These are phyloP conservation scores for Aculops lycopersici DNA, from an alignment of 1,140 invertebrate genomes.

Conservation along the genomic window DNA sequence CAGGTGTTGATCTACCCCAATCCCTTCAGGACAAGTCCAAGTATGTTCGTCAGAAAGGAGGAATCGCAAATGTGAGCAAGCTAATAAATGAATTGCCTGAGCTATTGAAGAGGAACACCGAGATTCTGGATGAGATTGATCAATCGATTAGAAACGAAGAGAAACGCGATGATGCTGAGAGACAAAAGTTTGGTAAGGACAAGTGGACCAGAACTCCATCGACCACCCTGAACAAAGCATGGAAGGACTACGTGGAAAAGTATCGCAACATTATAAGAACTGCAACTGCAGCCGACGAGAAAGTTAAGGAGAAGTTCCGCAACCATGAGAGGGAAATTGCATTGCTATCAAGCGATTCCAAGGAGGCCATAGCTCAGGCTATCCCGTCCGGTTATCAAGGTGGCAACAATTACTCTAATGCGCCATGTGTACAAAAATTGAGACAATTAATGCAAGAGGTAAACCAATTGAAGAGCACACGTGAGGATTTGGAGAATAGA, in stretches of 20 bases:
- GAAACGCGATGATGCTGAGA: conserved; percentile 51
- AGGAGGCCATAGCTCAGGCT: conserved; percentile 4
- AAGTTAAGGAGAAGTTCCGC: conserved; percentile 57
- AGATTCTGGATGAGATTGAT: conserved; percentile 77
- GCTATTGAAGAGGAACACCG: conserved; percentile 56
- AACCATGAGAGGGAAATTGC: conserved; percentile 42
- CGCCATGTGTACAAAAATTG: conserved; percentile 28
- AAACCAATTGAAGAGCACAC: conserved; percentile 50
- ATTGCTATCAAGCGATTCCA: conserved; percentile 24
- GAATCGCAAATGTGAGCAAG: conserved; percentile 18
- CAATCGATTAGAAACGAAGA: conserved; percentile 64
- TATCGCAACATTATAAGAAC: conserved; percentile 65
- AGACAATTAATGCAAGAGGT: conserved; percentile 52
- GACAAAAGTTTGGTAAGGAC: conserved; percentile 43
- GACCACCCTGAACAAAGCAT: conserved; percentile 50
- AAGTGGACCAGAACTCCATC: conserved; percentile 65
- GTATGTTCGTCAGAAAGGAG: conserved; percentile 31
- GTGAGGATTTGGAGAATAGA: conserved; percentile 55
- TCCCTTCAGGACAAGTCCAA: conserved; percentile 58
- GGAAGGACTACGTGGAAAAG: conserved; percentile 48
- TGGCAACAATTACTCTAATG: conserved; percentile 19
- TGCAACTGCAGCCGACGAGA: conserved; percentile 37
- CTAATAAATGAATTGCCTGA: conserved; percentile 52
- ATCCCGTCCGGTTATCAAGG: conserved; percentile 12
- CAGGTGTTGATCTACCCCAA: conserved; percentile 40